Evolutionary conservation across 1,140 invertebrate genomes (phyloP).

Genomic region (Telenomus remus): DNA sequence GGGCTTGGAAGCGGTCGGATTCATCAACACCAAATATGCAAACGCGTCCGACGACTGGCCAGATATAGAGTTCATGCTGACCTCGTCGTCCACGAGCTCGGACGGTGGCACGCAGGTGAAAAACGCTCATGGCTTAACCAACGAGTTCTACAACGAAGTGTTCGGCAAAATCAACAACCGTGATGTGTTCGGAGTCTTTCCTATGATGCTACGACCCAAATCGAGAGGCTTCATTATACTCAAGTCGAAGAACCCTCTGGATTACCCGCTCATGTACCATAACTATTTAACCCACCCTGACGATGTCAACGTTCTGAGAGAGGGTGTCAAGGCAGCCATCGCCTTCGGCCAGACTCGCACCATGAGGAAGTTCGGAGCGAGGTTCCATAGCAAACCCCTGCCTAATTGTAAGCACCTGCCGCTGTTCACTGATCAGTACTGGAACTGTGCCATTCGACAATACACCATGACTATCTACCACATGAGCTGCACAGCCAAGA

Average conservation of each 20-base stretch:
- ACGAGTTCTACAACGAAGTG: conserved; percentile 86
- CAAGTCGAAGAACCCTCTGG: conserved; percentile 85
- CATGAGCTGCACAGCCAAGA: conserved; percentile 88
- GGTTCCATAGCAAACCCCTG: conserved; percentile 82
- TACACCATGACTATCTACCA: conserved; percentile 93
- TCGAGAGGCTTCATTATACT: conserved; percentile 88
- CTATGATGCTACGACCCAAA: conserved; percentile 90
- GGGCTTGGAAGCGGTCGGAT: conserved; percentile 88
- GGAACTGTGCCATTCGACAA: conserved; percentile 85
- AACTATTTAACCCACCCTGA: conserved; percentile 91
- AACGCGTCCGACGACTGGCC: conserved; percentile 90
- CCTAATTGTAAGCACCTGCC: conserved; percentile 88
- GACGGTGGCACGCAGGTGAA: conserved; percentile 86
- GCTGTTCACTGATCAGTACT: conserved; percentile 87
- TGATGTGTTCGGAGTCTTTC: conserved; percentile 87
- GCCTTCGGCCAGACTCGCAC: conserved; percentile 85
- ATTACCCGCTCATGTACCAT: conserved; percentile 91
- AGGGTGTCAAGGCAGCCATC: conserved; percentile 89
- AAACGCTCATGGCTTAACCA: conserved; percentile 84
- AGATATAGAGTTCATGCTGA: conserved; percentile 92
- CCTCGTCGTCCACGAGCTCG: conserved; percentile 85
- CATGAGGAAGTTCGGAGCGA: conserved; percentile 84
- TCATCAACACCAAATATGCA: conserved; percentile 90
- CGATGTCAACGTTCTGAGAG: conserved; percentile 85
- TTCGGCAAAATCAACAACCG: conserved; percentile 81